Evolutionary conservation across 1,140 invertebrate species (phyloP), one percentile per base, ranked within the genome.

Genomic region (Condylostylus longicornis): DNA sequence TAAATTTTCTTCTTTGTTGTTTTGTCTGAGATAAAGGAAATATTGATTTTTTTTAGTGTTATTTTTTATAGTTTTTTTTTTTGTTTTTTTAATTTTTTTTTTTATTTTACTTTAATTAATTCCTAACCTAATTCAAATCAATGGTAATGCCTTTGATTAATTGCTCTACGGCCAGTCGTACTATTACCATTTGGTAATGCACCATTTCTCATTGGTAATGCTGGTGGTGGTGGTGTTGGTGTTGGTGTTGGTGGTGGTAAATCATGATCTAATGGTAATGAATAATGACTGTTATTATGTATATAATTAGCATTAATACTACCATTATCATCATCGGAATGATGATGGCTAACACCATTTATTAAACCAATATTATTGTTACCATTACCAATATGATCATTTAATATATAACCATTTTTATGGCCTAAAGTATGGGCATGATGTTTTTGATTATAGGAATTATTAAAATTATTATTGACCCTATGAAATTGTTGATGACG

Each of bases 271-370:
- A 58, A 22, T 2, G 55, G 55, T 50, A 58, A 33, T 6, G 55
- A 58, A 27, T 58, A 58, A 34, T 58, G 55, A 0, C 55, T 45
- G 35, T 58, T 58, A 41, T 50, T 52, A 42, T 58, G 58, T 22
- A 58, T 58, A 28, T 58, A 58, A 33, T 58, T 58, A 30, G 54
- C 44, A 37, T 57, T 54, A 38, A 57, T 41, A 13, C 53, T 46
- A 32, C 50, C 55, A 34, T 44, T 42, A n/a, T 6, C 27, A 10
- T 35, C 42, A 33, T 51, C 50, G 23, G 46, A 43, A 10, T 35
- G 18, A 14, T 38, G 31, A 35, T 38, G 33, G n/a, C 31, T 13
- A 25, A 7, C 7, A 25, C n/a, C 7, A 8, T 25, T 7, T n/a
- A n/a, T 25, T 25, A n/a, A 7, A 8, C n/a, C 7, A 7, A n/a